Percentiles rank a stretch among this genome's conserved stretches.
Evolutionary conservation across 1,140 invertebrate genomes (phyloP).

Genomic region (Drosophila pallidifrons): DNA sequence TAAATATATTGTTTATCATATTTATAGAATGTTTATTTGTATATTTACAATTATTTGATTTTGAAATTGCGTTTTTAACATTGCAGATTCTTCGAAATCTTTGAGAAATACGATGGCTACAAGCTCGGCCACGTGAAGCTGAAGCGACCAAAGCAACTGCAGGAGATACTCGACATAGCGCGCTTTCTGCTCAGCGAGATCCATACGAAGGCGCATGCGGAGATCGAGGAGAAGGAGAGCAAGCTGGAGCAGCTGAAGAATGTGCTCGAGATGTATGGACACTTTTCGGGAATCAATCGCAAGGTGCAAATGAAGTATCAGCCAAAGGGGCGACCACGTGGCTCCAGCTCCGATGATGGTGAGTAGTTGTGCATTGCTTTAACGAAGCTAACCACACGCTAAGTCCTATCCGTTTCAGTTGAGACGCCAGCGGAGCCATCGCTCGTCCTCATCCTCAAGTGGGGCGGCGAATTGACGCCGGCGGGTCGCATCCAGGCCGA

Average conservation of each 20-base stretch:
- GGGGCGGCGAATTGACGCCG: constrained; percentile 99
- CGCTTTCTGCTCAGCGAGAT: constrained; percentile 95
- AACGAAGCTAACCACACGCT: constrained; percentile 40
- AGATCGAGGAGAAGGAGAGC: constrained; percentile 98
- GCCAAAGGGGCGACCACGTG: constrained; percentile 95
- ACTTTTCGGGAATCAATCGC: constrained; percentile 99
- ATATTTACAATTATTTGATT: background rate
- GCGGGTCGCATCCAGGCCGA: constrained; percentile 98
- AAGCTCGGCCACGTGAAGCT: constrained; percentile 98
- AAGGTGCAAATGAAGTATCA: constrained; percentile 99
- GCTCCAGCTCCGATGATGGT: constrained; percentile 98
- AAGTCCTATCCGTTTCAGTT: constrained; percentile 82
- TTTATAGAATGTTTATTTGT: background rate
- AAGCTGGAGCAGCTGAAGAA: constrained; percentile 99
- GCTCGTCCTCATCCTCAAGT: constrained; percentile 98
- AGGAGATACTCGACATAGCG: constrained; percentile 98
- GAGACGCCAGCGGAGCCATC: constrained; percentile 94
- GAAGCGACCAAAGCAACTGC: constrained; percentile 98
- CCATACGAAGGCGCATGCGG: constrained; percentile 93
- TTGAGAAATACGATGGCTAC: constrained; percentile 98
- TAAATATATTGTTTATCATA: no score
- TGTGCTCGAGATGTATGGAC: constrained; percentile 99
- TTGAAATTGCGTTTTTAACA: background rate
- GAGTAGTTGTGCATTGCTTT: constrained; percentile 77
- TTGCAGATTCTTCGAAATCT: constrained; percentile 98